Evolutionary conservation across 1,140 invertebrate species (phyloP), one percentile per base, ranked within the genome.

Genomic region (Caerostris extrusa): DNA sequence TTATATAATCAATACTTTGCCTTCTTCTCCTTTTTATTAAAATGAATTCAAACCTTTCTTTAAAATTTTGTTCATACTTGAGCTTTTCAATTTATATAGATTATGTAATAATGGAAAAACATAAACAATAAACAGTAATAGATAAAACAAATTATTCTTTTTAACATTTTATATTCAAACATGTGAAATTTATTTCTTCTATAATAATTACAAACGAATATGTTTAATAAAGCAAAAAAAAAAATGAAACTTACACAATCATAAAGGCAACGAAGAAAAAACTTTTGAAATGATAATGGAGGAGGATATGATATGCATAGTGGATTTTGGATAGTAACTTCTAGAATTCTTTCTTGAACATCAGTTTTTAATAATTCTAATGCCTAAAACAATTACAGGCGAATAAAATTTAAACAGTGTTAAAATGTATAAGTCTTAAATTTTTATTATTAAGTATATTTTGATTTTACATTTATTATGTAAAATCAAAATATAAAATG

Each of bases 201-300:
- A n/a, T 10, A 34, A 12, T 82, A 12, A 34, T 7, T 34, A 12
- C n/a, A 50, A 50, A 82, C 34, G 34, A 34, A 82, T 10, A 82
- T n/a, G n/a, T 14, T 67, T 17, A 64, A 10, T 10, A 64, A 67
- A 14, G 6, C n/a, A 14, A 67, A 67, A 85, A 19, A n/a, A n/a
- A 2, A 85, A 19, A 34, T 85, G 7, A n/a, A 34, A 58, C 83
- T 85, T 60, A 85, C 83, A 58, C 55, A 19, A 5, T 85, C 57
- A 14, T 58, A n/a, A 57, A 85, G 83, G 83, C 83, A 58, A 19
- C 82, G 77, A 19, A 92, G 53, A 92, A 92, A 85, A 10, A 92
- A 60, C 17, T 69, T 92, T n/a, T 57, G 71, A 67, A 53, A 92
- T 2, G 77, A 53, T 17, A 61, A 3, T 5, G 90, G 82, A 34